Base-by-base conservation (phyloP, 1,140 invertebrate genomes). In the Pseudobourletiella spinata region DNA sequence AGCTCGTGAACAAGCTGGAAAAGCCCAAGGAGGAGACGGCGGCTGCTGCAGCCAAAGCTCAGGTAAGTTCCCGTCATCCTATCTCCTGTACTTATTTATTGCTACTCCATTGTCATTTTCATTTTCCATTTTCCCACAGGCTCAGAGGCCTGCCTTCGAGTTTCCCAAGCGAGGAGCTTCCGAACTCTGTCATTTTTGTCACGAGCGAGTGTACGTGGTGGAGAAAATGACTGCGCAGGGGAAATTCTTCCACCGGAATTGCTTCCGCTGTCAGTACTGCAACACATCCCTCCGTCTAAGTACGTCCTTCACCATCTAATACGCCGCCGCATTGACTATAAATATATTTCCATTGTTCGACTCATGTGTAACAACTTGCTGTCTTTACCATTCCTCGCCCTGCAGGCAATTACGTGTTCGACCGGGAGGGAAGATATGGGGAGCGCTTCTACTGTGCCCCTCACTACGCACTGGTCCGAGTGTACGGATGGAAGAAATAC, bases 121-220 rank as follows among this genome's bases (percentile, higher is more conserved):
- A 39, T 64, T 43, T 46, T 25, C 22, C 15, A 52, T 52, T 51
- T 60, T 44, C n/a, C n/a, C n/a, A n/a, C 63, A 84, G 82, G 82
- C 78, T 70, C 79, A 77, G 61, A 82, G 82, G 66, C 76, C 80
- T 39, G 76, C 79, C 22, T 71, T 84, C 64, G 75, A 77, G 20
- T 74, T 86, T 57, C 82, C 81, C 30, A 77, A 79, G 22, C 82
- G 83, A 74, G 81, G 81, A 39, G 83, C 80, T 51, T 87, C 85
- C 28, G 88, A 91, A 74, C 80, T 82, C 65, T 94, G 90, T 74
- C 86, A 89, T 74, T 90, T 91, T 76, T 95, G 91, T 76, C 80
- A 83, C 60, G 88, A 90, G 74, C 79, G 87, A 16, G 91, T 94
- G 28, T 94, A 94, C 73, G 77, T 92, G 16, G 88, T 93, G 83